phyloP scores from a whole-genome alignment of 2,888 invertebrate species.

The Laspeyria flexula region DNA sequence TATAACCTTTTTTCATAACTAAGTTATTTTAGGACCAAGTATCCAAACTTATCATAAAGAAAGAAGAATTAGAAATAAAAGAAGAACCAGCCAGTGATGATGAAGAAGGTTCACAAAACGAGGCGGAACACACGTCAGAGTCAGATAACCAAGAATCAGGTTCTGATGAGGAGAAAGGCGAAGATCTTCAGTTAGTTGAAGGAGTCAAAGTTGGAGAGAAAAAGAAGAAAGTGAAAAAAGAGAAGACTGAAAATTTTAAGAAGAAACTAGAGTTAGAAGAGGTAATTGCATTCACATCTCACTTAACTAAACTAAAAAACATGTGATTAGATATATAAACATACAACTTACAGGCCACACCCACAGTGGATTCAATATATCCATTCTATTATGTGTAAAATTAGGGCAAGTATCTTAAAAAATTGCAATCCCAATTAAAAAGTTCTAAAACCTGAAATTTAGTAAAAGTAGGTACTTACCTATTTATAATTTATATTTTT shows the following conservation, averaged over 20 bases:
- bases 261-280: conserved; percentile 78
- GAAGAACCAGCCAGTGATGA: conserved; percentile 51
- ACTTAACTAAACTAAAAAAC: not conserved
- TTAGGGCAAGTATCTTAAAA: too few relatives aligned
- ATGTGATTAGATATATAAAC: too few relatives aligned
- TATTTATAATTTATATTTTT: too few relatives aligned
- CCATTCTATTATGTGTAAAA: not conserved
- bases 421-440: too few relatives aligned
- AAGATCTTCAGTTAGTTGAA: conserved; percentile 70
- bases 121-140: conserved; percentile 34
- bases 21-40: conserved; percentile 19
- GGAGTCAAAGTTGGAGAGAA: conserved; percentile 75
- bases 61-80: conserved; percentile 54
- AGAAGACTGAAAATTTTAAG: conserved; percentile 75
- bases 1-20: too few relatives aligned
- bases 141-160: conserved; percentile 25
- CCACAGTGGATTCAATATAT: not conserved
- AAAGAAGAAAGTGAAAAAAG: conserved; percentile 75
- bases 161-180: conserved; percentile 32
- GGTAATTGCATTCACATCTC: conserved; percentile 43
- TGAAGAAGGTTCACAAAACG: conserved; percentile 49
- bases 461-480: too few relatives aligned
- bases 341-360: too few relatives aligned
- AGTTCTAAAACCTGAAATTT: too few relatives aligned
- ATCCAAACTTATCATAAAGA: conserved; percentile 36